These are phyloP conservation scores for Petroica traversi DNA, from an alignment of 2,113 vertebrate genomes.

Conservation along the genomic window DNA sequence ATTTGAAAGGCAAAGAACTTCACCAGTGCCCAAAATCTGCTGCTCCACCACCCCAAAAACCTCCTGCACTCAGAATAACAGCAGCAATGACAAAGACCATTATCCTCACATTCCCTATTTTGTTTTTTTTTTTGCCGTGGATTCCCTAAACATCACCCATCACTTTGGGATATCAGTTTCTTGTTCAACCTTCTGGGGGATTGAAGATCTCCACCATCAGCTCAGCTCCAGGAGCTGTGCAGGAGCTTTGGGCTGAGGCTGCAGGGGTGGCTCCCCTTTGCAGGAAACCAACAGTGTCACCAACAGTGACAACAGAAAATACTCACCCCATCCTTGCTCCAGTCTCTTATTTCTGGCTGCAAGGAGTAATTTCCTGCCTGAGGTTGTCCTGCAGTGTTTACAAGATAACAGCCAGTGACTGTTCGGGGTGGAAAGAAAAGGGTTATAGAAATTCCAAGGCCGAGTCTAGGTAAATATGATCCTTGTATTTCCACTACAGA, in stretches of 20 bases:
- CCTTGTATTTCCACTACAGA: conserved; percentile 60
- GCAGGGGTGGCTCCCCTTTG: background rate
- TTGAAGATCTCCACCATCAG: background rate
- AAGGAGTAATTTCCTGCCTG: background rate
- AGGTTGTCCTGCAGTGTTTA: conserved; percentile 19
- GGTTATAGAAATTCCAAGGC: conserved; percentile 42
- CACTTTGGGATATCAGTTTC: background rate
- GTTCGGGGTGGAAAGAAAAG: background rate
- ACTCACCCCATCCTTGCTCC: background rate
- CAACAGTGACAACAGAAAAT: background rate
- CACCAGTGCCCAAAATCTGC: too few relatives aligned
- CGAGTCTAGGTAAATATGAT: conserved; percentile 28
- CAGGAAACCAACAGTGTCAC: background rate
- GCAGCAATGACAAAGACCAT: background rate
- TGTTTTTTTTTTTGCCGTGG: background rate
- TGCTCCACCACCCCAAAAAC: background rate
- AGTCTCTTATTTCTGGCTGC: background rate
- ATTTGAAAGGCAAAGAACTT: background rate
- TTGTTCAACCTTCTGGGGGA: background rate
- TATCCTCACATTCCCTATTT: background rate
- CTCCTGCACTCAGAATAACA: background rate
- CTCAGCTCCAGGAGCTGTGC: background rate
- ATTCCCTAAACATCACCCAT: background rate
- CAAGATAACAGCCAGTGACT: conserved; percentile 17
- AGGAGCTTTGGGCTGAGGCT: background rate